Evolutionary conservation across 2,113 vertebrate species (phyloP), one percentile per base, ranked within the genome.

Genomic region (Ibidorhyncha struthersii): DNA sequence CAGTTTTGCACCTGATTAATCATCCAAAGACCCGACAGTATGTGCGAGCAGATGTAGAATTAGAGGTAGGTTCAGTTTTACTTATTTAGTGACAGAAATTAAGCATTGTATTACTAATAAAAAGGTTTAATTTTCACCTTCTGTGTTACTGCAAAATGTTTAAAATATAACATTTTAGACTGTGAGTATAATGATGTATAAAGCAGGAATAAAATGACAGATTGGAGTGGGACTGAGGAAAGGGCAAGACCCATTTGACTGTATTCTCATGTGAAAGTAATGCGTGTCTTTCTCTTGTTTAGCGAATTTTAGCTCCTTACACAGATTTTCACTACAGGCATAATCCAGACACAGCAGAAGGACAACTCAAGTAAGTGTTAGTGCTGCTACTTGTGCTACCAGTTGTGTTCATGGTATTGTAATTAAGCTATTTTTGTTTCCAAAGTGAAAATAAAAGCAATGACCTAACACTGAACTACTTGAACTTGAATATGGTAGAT

Each of bases 261-360:
- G 43, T 91, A 52, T 88, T 93, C 52, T 95, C 21, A n/a, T 38
- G 19, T 80, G 83, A 95, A 80, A 93, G 36, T 97, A 93, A 89
- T 80, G 27, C 21, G 21, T 92, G 26, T 95, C 74, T 96, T 73
- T 96, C 95, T 96, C 78, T 84, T 79, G 66, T 96, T 89, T 97
- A 99, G 99, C 98, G 99, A 99, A 99, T 99, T 98, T 98, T 99
- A 84, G 99, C 99, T 76, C 99, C 99, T 92, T 99, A 99, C 97
- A 99, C 99, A 71, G 99, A 99, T 98, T 99, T 99, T 98, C 99
- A 99, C 99, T 99, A 99, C 98, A 99, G 99, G 88, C 99, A 99
- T 97, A 99, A 99, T 91, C 99, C 99, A 92, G 99, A 99, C 95
- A 99, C 98, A 56, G 98, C 99, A 85, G 99, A 99, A 98, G 99